Evolutionary conservation across 2,888 invertebrate genomes (phyloP), one percentile per base, ranked within the genome.

Genomic region (Calameuta pallipes): DNA sequence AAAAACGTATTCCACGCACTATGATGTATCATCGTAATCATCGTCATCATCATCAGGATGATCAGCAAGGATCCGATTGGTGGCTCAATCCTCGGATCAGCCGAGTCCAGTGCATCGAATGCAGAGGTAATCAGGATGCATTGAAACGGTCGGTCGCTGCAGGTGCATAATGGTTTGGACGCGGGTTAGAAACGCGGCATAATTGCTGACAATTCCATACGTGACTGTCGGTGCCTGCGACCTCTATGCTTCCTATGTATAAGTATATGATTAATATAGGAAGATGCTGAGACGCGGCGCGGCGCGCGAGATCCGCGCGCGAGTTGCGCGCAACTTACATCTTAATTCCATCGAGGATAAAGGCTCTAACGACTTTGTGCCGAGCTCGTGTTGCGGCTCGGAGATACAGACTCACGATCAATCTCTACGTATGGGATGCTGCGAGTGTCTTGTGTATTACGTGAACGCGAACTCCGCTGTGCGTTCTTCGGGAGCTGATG

Each of bases 271-370:
- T 79, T 79, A 79, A 79, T 79, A 74, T 79, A 79, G 56, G 73
- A 37, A 33, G 75, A 35, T 73, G 73, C 15, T 31, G 73, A 68
- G 37, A 37, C 13, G 13, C 37, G 13, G 68, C 79, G 70, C 74
- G 23, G 74, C 31, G 33, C 70, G 70, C 70, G 33, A 33, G 30
- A 70, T 70, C 70, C 33, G 70, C 70, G 70, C 70, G 70, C 70
- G 70, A 70, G 70, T 70, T 78, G 79, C 78, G 74, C 78, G 78
- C 77, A 78, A 75, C 78, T 82, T 81, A 82, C 81, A 78, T 82
- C 83, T 83, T 82, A 83, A 83, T 84, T 82, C 82, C 68, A 75
- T 76, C 41, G 41, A 70, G 80, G 80, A 82, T 81, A 80, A 81
- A 79, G 80, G 75, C 31, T 76, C 79, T 80, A 81, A 81, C 83